These are phyloP conservation scores for Pygocentrus nattereri DNA, from an alignment of 2,797 vertebrate genomes.

Conservation along the genomic window DNA sequence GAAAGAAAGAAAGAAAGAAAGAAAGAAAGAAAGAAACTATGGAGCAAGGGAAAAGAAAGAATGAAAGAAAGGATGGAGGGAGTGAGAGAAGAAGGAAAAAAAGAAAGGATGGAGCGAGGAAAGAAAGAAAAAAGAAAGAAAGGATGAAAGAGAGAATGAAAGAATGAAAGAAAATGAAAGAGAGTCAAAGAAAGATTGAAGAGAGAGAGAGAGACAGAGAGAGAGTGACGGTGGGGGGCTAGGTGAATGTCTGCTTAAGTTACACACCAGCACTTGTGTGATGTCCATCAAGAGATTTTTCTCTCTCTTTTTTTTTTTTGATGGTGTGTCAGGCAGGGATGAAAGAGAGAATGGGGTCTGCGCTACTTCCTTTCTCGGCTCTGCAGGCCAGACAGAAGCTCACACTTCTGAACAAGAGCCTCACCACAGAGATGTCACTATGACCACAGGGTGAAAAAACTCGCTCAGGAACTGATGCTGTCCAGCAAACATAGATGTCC, in stretches of 20 bases:
- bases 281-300: conserved; percentile 61
- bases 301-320: conserved; percentile 37
- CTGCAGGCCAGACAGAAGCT: conserved; percentile 43
- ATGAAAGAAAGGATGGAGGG: too few species aligned
- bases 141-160: too few species aligned
- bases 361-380: conserved; percentile 43
- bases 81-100: too few species aligned
- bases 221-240: conserved; percentile 65
- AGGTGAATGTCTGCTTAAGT: conserved; percentile 60
- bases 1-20: too few species aligned
- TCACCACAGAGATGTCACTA: conserved; percentile 36
- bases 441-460: conserved; percentile 18
- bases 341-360: conserved; percentile 46
- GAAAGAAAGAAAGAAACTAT: too few species aligned
- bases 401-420: conserved; percentile 47
- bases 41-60: too few species aligned
- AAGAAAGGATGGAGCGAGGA: too few species aligned
- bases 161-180: too few species aligned
- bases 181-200: not conserved
- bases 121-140: too few species aligned
- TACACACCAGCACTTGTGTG: conserved; percentile 67
- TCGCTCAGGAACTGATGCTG: not conserved
- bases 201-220: conserved; percentile 3
- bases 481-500: not conserved
- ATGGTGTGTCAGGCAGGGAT: conserved; percentile 37